These are phyloP conservation scores for Sebastes dallii DNA, from an alignment of 2,797 vertebrate genomes.

Conservation along the genomic window DNA sequence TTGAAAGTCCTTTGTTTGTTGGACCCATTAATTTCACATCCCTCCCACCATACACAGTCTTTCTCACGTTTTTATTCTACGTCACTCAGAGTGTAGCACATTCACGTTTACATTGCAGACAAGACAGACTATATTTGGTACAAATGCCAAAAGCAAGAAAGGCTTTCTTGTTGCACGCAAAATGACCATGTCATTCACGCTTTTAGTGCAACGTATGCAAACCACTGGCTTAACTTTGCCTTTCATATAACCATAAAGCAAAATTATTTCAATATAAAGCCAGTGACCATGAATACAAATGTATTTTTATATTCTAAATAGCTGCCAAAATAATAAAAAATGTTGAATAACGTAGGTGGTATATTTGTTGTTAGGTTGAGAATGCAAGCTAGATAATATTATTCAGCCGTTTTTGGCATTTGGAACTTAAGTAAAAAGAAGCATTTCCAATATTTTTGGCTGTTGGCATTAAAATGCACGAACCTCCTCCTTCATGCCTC, in stretches of 20 bases:
- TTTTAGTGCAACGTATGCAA: not conserved
- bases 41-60: too few species aligned
- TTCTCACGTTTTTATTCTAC: too few species aligned
- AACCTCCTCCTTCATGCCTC: constrained; percentile 47
- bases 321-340: not conserved
- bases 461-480: constrained; percentile 24
- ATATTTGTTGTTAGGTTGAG: not conserved
- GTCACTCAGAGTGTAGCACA: too few species aligned
- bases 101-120: too few species aligned
- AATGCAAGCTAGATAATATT: not conserved
- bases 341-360: not conserved
- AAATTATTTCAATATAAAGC: not conserved
- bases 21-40: rapidly evolving
- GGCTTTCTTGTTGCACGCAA: too few species aligned
- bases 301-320: not conserved
- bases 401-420: constrained; percentile 22
- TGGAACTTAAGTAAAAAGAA: constrained; percentile 14
- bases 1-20: too few species aligned
- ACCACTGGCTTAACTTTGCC: not conserved
- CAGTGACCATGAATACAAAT: not conserved
- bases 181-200: too few species aligned
- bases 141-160: too few species aligned
- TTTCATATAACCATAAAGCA: not conserved
- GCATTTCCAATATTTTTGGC: constrained; percentile 32
- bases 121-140: too few species aligned